These are phyloP conservation scores for Cheiracanthium punctorium DNA, from an alignment of 2,888 invertebrate species.

Conservation along the genomic window DNA sequence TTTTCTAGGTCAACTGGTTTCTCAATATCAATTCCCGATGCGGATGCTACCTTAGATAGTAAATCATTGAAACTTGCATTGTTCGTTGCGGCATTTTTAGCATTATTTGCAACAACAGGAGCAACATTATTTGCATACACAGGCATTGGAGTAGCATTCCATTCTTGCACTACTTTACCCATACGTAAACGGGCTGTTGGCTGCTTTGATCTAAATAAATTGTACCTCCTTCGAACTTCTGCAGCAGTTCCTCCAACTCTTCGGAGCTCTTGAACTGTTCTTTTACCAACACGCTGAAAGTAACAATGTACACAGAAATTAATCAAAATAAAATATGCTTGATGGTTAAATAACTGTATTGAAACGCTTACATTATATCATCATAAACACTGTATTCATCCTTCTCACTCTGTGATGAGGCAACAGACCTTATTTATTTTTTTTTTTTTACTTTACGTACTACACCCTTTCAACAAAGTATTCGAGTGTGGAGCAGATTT, in stretches of 20 bases:
- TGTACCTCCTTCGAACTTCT: conserved; percentile 51
- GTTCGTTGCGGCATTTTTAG: neutral
- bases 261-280: conserved; percentile 51
- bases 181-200: conserved; percentile 54
- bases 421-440: too few species aligned
- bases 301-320: too few species aligned
- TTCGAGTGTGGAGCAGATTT: too few species aligned
- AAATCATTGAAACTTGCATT: conserved; percentile 30
- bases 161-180: conserved; percentile 48
- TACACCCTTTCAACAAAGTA: too few species aligned
- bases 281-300: conserved; percentile 46
- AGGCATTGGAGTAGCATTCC: conserved; percentile 41
- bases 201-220: conserved; percentile 60
- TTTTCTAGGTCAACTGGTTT: neutral
- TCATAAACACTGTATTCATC: too few species aligned
- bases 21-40: conserved; percentile 47
- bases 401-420: too few species aligned
- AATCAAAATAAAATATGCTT: too few species aligned
- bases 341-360: too few species aligned
- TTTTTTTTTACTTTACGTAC: too few species aligned
- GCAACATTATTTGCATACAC: neutral
- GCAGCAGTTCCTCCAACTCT: conserved; percentile 52
- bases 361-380: too few species aligned
- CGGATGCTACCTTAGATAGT: conserved; percentile 41
- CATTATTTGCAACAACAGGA: neutral